A percentile compares a stretch with the other conserved stretches of the same genome.
phyloP scores from a whole-genome alignment of 2,113 vertebrate species.

The Macquaria australasica region DNA sequence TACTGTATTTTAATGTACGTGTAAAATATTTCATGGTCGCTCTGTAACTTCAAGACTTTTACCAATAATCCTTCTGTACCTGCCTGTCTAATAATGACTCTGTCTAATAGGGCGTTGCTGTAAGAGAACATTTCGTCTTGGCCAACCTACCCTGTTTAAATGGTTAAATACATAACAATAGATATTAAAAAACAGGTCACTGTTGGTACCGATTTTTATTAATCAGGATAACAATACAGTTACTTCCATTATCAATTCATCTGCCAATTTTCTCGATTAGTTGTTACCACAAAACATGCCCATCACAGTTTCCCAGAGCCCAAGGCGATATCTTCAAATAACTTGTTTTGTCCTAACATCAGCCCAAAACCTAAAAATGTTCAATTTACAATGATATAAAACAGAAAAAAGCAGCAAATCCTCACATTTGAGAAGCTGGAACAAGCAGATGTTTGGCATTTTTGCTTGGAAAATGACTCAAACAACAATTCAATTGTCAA shows the following conservation, averaged over 20 bases:
- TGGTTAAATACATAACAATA: not conserved
- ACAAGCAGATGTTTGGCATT: not conserved
- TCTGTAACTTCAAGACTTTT: not conserved
- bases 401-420: not conserved
- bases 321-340: not conserved
- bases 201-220: not conserved
- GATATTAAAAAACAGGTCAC: not conserved
- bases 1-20: not conserved
- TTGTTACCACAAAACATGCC: not conserved
- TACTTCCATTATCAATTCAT: not conserved
- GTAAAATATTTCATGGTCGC: not conserved
- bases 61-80: not conserved
- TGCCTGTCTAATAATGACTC: not conserved
- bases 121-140: not conserved
- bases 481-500: not conserved
- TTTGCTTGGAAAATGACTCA: not conserved
- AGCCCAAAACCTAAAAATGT: not conserved
- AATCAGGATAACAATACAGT: not conserved
- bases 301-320: not conserved
- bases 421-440: not conserved
- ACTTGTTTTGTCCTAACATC: not conserved
- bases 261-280: not conserved
- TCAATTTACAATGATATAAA: not conserved
- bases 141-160: not conserved
- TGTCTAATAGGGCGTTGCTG: not conserved